phyloP scores from a whole-genome alignment of 2,888 invertebrate genomes.

The Agapostemon virescens region DNA sequence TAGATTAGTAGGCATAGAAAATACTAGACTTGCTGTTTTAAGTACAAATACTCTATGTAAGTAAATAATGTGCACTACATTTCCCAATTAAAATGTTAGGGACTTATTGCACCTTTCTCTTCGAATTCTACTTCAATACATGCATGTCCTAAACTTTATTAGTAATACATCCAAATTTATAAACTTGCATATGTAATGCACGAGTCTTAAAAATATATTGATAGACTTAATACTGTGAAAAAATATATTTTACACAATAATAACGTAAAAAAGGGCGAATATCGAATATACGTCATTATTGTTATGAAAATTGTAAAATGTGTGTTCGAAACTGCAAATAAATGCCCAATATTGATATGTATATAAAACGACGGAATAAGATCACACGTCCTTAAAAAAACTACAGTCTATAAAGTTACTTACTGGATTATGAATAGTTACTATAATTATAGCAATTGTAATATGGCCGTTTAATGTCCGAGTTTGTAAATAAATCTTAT shows the following conservation, averaged over 20 bases:
- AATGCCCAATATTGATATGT: conserved; percentile 78
- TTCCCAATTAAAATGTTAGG: conserved; percentile 33
- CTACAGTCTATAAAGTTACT: conserved; percentile 24
- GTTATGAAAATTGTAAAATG: conserved; percentile 48
- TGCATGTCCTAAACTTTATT: conserved; percentile 40
- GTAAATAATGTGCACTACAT: conserved; percentile 54
- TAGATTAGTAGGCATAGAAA: conserved; percentile 37
- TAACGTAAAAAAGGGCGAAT: conserved; percentile 27
- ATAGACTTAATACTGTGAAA: conserved; percentile 44
- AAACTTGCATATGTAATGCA: conserved; percentile 34
- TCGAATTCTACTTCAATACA: conserved; percentile 43
- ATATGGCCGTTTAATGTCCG: conserved; percentile 14
- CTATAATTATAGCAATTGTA: conserved; percentile 16
- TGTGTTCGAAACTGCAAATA: conserved; percentile 57
- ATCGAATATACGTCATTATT: conserved; percentile 41
- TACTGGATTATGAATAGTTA: conserved; percentile 21
- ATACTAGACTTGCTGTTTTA: conserved; percentile 47
- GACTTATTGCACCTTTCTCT: conserved; percentile 53
- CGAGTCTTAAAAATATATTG: conserved; percentile 16
- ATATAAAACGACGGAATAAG: conserved; percentile 60
- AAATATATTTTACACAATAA: not conserved
- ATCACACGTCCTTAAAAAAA: conserved; percentile 40
- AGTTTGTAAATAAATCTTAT: conserved; percentile 9
- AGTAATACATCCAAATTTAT: conserved; percentile 30
- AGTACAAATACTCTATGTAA: conserved; percentile 53